A percentile compares a stretch with the other conserved stretches of the same genome.
Evolutionary conservation across 2,113 vertebrate species (phyloP).

Genomic region (Boleophthalmus pectinirostris): DNA sequence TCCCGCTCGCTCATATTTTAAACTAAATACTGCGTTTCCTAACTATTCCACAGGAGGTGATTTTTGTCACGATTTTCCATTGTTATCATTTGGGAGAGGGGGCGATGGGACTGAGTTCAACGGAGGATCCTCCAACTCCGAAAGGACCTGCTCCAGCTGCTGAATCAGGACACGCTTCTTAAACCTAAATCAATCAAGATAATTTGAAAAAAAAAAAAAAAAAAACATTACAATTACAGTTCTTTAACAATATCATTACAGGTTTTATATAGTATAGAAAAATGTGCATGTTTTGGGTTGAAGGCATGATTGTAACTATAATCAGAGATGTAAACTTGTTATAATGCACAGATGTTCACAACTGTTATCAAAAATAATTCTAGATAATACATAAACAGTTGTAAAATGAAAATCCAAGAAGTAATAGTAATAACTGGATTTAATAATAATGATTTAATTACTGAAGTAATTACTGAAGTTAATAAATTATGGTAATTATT

Average conservation of each 20-base stretch:
- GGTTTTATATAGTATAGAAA: neutral
- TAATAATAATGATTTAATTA: no score
- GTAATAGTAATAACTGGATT: no score
- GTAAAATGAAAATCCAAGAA: no score
- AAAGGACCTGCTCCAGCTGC: conserved; percentile 89
- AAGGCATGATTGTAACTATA: no score
- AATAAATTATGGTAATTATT: no score
- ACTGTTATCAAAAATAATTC: no score
- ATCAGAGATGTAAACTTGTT: no score
- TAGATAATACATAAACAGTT: no score
- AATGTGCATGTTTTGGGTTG: no score
- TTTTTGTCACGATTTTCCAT: conserved; percentile 79
- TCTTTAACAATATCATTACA: neutral
- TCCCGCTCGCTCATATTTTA: neutral
- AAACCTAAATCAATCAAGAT: conserved; percentile 84
- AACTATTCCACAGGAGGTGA: neutral
- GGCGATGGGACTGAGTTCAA: conserved; percentile 64
- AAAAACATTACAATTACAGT: neutral
- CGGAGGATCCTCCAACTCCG: conserved; percentile 81
- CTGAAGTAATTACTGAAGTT: no score
- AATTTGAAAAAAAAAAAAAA: no score
- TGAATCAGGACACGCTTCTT: conserved; percentile 98
- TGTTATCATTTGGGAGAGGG: conserved; percentile 78
- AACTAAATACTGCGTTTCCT: neutral
- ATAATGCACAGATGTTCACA: no score